Evolutionary conservation across 2,113 vertebrate species (phyloP).

Genomic region (Xenopus borealis): DNA sequence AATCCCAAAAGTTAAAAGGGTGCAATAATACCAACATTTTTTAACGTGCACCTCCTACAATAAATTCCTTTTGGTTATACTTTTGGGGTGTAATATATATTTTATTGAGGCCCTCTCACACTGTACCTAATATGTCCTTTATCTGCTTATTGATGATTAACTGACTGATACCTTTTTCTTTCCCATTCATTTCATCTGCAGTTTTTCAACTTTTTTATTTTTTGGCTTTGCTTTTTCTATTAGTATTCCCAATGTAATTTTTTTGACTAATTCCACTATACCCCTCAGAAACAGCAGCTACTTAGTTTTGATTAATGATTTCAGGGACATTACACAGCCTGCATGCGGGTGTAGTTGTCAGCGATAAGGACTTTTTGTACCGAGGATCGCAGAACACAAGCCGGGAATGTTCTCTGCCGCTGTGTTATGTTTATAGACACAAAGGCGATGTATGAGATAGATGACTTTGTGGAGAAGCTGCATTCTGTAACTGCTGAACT

Average conservation of each 20-base stretch:
- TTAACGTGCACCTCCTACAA: no score
- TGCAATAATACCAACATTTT: no score
- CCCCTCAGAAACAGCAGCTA: constrained; percentile 17
- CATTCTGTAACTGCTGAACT: constrained; percentile 4
- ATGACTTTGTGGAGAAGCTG: constrained; percentile 19
- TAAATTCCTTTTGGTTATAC: no score
- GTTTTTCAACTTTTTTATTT: no score
- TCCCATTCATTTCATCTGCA: no score
- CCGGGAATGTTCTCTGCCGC: constrained; percentile 7
- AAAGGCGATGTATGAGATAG: constrained; percentile 18
- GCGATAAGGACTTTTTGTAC: constrained; percentile 37
- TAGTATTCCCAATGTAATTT: constrained; percentile 30
- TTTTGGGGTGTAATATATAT: no score
- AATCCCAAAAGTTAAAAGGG: no score
- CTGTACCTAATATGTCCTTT: no score
- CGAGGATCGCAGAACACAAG: constrained; percentile 19
- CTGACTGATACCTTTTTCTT: no score
- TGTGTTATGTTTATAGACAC: constrained; percentile 20
- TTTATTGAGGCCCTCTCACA: no score
- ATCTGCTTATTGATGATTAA: no score
- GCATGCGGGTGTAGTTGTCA: constrained; percentile 38
- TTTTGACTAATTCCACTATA: constrained; percentile 23
- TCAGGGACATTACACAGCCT: constrained; percentile 29
- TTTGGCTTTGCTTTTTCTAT: neutral
- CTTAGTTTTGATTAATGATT: constrained; percentile 43